These are phyloP conservation scores for Busseola fusca DNA, from an alignment of 2,888 invertebrate species.

Conservation along the genomic window DNA sequence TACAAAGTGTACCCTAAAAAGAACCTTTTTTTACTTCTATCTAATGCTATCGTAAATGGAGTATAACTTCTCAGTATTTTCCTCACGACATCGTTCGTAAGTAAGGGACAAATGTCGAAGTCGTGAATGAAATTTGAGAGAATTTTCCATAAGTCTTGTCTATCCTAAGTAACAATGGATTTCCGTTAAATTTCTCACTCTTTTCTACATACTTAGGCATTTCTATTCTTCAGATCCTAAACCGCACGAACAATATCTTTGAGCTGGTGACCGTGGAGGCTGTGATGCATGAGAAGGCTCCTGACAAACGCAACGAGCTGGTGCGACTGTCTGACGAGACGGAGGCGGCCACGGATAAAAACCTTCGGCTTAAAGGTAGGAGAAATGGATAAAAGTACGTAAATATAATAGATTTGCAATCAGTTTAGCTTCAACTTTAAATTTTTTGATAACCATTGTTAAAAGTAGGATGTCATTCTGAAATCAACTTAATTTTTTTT, in stretches of 20 bases:
- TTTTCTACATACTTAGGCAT: background rate
- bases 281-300: slow-evolving; percentile 90
- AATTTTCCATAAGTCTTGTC: background rate
- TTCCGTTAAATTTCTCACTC: background rate
- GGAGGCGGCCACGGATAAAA: slow-evolving; percentile 92
- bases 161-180: background rate
- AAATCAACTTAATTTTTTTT: background rate
- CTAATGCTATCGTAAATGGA: too few relatives aligned
- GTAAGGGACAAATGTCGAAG: background rate
- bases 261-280: slow-evolving; percentile 97
- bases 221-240: slow-evolving; percentile 93
- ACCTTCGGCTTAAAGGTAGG: slow-evolving; percentile 93
- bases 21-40: too few relatives aligned
- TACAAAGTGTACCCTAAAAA: too few relatives aligned
- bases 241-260: slow-evolving; percentile 98
- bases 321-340: slow-evolving; percentile 90
- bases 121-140: background rate
- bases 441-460: background rate
- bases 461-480: background rate
- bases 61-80: background rate
- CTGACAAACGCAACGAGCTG: slow-evolving; percentile 88
- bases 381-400: background rate
- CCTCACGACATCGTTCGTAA: too few relatives aligned
- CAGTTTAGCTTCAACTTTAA: background rate
- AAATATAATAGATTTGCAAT: background rate